phyloP scores from a whole-genome alignment of 1,140 invertebrate genomes.

The Pachyrhynchus sulphureomaculatus region DNA sequence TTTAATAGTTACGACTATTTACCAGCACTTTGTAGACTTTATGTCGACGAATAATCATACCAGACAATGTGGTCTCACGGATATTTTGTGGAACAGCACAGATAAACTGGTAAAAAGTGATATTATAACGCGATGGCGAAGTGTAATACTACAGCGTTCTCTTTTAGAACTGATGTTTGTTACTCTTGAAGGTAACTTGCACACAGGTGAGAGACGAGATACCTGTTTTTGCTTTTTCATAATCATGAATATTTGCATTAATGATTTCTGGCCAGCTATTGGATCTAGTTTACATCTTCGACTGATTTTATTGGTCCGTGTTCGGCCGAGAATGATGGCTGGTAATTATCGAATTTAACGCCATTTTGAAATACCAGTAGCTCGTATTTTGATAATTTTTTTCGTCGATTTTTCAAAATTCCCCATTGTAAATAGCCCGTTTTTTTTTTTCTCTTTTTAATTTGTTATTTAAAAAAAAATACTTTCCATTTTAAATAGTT shows the following conservation, averaged over 20 bases:
- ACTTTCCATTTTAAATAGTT: too few relatives aligned
- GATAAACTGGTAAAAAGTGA: too few relatives aligned
- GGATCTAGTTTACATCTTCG: neutral
- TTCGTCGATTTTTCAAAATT: too few relatives aligned
- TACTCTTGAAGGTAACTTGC: slow-evolving; percentile 16
- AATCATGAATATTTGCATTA: slow-evolving; percentile 25
- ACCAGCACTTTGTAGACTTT: slow-evolving; percentile 5
- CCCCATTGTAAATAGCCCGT: too few relatives aligned
- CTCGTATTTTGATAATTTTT: too few relatives aligned
- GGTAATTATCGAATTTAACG: neutral
- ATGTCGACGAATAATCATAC: neutral
- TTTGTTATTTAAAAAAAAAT: too few relatives aligned
- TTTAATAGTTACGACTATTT: neutral
- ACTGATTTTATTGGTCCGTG: slow-evolving; percentile 8
- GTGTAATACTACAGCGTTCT: slow-evolving; percentile 14
- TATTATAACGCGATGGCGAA: neutral
- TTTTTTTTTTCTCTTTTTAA: too few relatives aligned
- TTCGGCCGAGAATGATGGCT: slow-evolving; percentile 2
- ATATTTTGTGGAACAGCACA: too few relatives aligned
- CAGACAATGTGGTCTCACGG: neutral
- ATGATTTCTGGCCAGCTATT: neutral
- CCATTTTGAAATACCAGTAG: slow-evolving; percentile 1
- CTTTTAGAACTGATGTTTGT: slow-evolving; percentile 17
- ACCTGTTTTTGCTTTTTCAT: slow-evolving; percentile 27
- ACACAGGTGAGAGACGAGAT: slow-evolving; percentile 25